A percentile compares a stretch with the other conserved stretches of the same genome.
These are phyloP conservation scores for Eupithecia exiguata DNA, from an alignment of 2,888 invertebrate species.

Conservation along the genomic window DNA sequence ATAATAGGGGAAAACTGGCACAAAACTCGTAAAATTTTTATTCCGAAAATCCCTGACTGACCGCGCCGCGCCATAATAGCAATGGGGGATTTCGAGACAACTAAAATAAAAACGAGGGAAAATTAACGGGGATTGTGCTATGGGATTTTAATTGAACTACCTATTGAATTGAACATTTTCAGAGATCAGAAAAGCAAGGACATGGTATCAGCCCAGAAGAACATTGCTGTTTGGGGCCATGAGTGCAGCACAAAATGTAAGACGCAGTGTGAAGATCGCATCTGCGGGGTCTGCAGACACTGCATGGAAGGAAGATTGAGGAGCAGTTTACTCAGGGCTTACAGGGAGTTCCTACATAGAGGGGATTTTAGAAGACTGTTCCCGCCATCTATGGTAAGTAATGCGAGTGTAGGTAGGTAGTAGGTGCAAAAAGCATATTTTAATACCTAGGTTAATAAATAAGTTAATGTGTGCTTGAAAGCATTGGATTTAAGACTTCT, in stretches of 20 bases:
- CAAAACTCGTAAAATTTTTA: not conserved
- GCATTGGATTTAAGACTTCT: too few species aligned
- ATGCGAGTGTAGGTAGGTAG: not conserved
- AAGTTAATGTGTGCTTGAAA: too few species aligned
- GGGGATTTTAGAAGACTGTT: constrained; percentile 92
- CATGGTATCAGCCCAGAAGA: constrained; percentile 90
- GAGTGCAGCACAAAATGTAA: constrained; percentile 82
- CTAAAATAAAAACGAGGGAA: not conserved
- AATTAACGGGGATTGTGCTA: not conserved
- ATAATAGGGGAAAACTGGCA: not conserved
- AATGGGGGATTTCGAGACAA: not conserved
- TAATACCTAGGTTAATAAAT: too few species aligned
- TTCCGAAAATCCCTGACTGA: not conserved
- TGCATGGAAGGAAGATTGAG: constrained; percentile 87
- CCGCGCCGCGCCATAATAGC: too few species aligned
- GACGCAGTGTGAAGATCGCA: constrained; percentile 84
- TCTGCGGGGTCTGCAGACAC: constrained; percentile 90
- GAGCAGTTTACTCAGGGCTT: constrained; percentile 86
- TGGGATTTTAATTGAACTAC: not conserved
- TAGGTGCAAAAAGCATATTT: too few species aligned
- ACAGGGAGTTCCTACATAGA: constrained; percentile 91
- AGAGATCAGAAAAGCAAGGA: constrained; percentile 76
- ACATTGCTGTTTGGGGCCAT: constrained; percentile 89
- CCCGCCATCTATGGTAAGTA: constrained; percentile 87
- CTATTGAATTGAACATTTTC: too few species aligned